phyloP scores from a whole-genome alignment of 1,140 invertebrate species.

The Lepidostoma basale region DNA sequence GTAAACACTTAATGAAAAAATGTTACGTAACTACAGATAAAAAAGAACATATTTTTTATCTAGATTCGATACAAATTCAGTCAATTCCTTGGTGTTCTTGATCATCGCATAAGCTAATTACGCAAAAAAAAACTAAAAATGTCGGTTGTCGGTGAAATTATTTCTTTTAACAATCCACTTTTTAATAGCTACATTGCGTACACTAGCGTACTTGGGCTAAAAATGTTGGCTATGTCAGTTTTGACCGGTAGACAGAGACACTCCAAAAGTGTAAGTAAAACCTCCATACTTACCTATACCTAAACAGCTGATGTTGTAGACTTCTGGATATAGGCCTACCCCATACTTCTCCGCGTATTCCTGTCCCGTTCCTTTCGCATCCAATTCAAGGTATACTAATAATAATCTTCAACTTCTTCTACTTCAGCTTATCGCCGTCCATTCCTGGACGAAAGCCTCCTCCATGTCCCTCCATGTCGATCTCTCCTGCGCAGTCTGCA shows the following conservation, averaged over 20 bases:
- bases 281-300: too few relatives aligned
- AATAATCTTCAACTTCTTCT: too few relatives aligned
- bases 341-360: too few relatives aligned
- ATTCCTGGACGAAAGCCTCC: too few relatives aligned
- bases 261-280: constrained; percentile 49
- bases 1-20: neutral
- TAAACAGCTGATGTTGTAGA: too few relatives aligned
- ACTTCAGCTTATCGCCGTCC: too few relatives aligned
- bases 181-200: constrained; percentile 44
- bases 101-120: neutral
- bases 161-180: constrained; percentile 30
- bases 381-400: too few relatives aligned
- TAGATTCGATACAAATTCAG: neutral
- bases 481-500: too few relatives aligned
- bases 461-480: too few relatives aligned
- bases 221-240: constrained; percentile 56
- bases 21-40: neutral
- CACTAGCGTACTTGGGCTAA: constrained; percentile 53
- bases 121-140: constrained; percentile 9
- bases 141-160: constrained; percentile 1
- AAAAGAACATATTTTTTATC: neutral
- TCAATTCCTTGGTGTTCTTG: neutral
- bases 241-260: constrained; percentile 53
- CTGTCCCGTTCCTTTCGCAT: too few relatives aligned
- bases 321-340: too few relatives aligned